phyloP scores from a whole-genome alignment of 2,113 vertebrate species.

The Macrotis lagotis region DNA sequence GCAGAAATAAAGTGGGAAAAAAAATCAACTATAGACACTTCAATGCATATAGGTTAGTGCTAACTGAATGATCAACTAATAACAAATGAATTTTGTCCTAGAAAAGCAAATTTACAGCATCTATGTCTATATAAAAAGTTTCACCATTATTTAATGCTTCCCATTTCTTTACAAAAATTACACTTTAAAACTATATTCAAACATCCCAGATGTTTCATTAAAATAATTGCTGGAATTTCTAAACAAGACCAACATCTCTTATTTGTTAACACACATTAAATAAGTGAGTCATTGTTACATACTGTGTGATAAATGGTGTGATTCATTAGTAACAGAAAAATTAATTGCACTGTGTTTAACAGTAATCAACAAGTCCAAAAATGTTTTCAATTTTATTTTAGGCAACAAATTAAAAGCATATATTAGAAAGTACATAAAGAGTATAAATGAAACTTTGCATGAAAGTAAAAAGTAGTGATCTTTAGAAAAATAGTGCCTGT shows the following conservation, averaged over 20 bases:
- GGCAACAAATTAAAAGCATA: not conserved
- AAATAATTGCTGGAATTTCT: conserved; percentile 5
- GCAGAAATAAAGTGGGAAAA: not conserved
- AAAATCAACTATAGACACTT: not conserved
- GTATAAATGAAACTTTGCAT: not conserved
- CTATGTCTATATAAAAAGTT: not conserved
- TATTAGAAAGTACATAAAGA: not conserved
- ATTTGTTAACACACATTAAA: conserved; percentile 16
- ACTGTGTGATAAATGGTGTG: not conserved
- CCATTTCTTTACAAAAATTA: not conserved
- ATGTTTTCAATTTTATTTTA: conserved; percentile 22
- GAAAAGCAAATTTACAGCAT: not conserved
- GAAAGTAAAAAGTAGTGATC: conserved; percentile 10
- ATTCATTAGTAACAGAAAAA: conserved; percentile 31
- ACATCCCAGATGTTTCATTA: conserved; percentile 15
- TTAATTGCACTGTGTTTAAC: conserved; percentile 1
- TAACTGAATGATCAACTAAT: not conserved
- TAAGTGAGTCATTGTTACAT: conserved; percentile 43
- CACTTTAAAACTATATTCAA: conserved; percentile 21
- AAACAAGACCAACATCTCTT: not conserved
- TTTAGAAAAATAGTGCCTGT: not conserved
- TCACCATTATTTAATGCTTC: not conserved
- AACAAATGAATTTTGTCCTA: not conserved
- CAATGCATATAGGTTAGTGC: not conserved
- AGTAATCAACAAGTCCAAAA: conserved; percentile 29